phyloP scores from a whole-genome alignment of 2,113 vertebrate species.

The Solenodon paradoxus region DNA sequence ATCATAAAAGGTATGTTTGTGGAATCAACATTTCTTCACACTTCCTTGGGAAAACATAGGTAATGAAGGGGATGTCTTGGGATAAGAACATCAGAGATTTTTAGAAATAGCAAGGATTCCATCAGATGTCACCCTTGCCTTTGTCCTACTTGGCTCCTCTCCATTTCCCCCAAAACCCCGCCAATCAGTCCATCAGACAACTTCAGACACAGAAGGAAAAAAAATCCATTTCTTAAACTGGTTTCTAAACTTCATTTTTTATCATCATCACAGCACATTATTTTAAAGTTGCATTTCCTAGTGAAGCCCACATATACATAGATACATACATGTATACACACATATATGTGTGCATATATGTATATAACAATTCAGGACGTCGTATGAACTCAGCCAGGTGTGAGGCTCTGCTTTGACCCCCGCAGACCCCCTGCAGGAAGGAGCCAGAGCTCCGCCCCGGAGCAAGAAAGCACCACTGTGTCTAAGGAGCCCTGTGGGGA shows the following conservation, averaged over 20 bases:
- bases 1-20: not conserved
- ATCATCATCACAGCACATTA: not conserved
- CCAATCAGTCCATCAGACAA: not conserved
- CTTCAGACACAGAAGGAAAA: rapidly evolving
- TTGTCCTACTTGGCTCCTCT: not conserved
- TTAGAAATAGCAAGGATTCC: not conserved
- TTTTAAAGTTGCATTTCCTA: not conserved
- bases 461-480: rapidly evolving
- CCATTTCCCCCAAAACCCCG: not conserved
- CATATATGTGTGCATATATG: too few species aligned
- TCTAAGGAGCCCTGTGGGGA: rapidly evolving
- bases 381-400: too few species aligned
- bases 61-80: not conserved
- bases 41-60: not conserved
- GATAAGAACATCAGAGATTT: not conserved
- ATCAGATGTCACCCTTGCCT: not conserved
- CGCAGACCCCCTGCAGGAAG: constrained; percentile 14
- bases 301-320: too few species aligned
- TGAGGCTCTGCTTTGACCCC: not conserved
- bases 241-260: not conserved
- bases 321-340: too few species aligned
- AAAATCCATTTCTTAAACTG: not conserved
- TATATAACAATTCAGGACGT: too few species aligned
- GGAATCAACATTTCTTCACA: not conserved
- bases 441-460: not conserved